Base-by-base conservation (phyloP, 2,113 vertebrate genomes). In the Coracopsis vasa region DNA sequence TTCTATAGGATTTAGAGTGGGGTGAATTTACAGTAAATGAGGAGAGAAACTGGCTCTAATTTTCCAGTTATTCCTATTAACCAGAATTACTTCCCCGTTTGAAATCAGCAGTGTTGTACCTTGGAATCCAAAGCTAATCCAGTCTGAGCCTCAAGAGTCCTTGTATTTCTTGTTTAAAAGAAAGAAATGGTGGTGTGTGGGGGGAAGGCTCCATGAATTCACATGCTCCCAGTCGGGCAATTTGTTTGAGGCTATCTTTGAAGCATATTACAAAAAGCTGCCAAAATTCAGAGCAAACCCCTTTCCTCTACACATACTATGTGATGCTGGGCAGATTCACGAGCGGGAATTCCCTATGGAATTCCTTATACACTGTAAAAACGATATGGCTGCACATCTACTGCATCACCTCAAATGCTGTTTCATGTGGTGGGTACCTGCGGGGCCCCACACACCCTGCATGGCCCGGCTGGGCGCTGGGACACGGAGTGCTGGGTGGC, bases 371-470 rank as follows among this genome's bases (percentile, higher is more conserved):
- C 0, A 0, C 9, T 17, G 21, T 39, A 27, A 37, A 51, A 58
- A 58, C 0, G 0, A 7, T 0, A 5, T 9, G n/a, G 28, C 17
- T 39, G 44, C 25, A 12, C 7, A n/a, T 0, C 3, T 5, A 2
- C 1, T 3, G 51, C 28, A 7, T 2, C 10, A 18, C 20, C 27
- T 13, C 11, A 15, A 67, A 10, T 13, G 44, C 58, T 24, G 29
- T 17, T 56, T 10, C 6, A 2, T 0, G 5, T 0, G 2, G 37
- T 0, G 0, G 5, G 31, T 92, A 96, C 97, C 97, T 96, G 94
- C 0, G 70, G 96, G 58, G 96, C 90, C 11, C 95, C 96, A 35
- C 96, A 96, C 0, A 4, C 35, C 35, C 65, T 50, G 87, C 97
- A 97, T 0, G 23, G 87, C 28, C 51, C 11, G 2, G 87, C 33